Evolutionary conservation across 2,888 invertebrate genomes (phyloP).

Genomic region (Corbicula japonica): DNA sequence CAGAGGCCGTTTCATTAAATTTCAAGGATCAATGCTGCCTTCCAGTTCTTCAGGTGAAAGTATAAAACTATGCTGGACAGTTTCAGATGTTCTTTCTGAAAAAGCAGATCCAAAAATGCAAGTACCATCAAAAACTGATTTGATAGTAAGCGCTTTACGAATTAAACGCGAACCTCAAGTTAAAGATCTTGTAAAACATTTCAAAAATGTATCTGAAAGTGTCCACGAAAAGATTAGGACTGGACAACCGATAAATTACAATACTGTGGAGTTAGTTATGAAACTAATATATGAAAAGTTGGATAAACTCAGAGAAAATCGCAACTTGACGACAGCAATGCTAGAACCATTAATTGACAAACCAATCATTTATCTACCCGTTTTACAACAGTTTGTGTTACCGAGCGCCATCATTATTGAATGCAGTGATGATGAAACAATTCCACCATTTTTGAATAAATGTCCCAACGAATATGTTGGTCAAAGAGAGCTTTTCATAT

Average conservation of each 20-base stretch:
- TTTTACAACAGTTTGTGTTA: slow-evolving; percentile 44
- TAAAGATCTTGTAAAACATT: not conserved
- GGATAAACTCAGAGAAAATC: not conserved
- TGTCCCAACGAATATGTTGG: slow-evolving; percentile 66
- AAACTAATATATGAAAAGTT: slow-evolving; percentile 24
- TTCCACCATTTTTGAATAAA: slow-evolving; percentile 69
- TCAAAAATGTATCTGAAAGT: not conserved
- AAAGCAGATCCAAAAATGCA: not conserved
- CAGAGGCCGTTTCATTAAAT: slow-evolving; percentile 8
- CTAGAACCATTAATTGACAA: not conserved
- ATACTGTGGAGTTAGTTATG: slow-evolving; percentile 3
- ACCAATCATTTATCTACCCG: slow-evolving; percentile 41
- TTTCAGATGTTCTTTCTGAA: slow-evolving; percentile 10
- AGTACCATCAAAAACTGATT: not conserved
- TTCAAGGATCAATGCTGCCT: slow-evolving; percentile 19
- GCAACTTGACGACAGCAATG: not conserved
- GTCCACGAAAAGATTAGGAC: not conserved
- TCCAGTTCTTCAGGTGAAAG: not conserved
- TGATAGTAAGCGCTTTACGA: not conserved
- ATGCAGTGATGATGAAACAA: slow-evolving; percentile 58
- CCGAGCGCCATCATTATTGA: slow-evolving; percentile 62
- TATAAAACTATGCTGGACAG: slow-evolving; percentile 28
- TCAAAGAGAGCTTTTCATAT: slow-evolving; percentile 66
- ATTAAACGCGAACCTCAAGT: slow-evolving; percentile 16
- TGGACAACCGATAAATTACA: not conserved